Evolutionary conservation across 2,888 invertebrate genomes (phyloP), one percentile per base, ranked within the genome.

Genomic region (Platycheirus albimanus): DNA sequence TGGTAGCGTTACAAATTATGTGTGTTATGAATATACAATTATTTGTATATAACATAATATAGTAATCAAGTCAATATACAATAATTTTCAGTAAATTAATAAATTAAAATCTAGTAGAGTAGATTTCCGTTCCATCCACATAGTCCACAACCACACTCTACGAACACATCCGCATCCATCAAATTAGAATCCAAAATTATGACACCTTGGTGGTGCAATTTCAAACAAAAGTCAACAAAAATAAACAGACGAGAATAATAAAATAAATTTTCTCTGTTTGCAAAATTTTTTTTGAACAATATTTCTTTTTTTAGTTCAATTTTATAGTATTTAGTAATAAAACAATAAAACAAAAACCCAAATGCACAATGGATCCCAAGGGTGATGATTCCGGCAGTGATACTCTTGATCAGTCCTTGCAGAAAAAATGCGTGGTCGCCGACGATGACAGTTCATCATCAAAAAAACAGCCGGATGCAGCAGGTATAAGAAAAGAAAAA

Each of bases 321-420:
- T 83, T 74, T 69, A 67, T 78, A 78, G 72, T 78, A 72, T 72
- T 49, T 83, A 77, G 72, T 64, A 64, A 41, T 56, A 69, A 72
- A 56, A 17, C 11, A 77, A 78, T 66, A 56, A 52, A 69, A 78
- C 15, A 56, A 4, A 43, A 43, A 45, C 15, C 2, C 61, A 64
- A 63, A 74, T 83, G 78, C 79, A 79, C 84, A 84, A 89, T 89
- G 89, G 89, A 89, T 86, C 85, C 86, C 52, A 89, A 89, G 84
- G 88, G 87, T 77, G 88, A 88, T 86, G 89, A 89, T 81, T 89
- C 89, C 24, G 88, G 89, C 81, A 89, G 89, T 70, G 89, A 89
- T 85, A 88, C 89, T 74, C 87, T 89, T 85, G 89, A 89, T 78
- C 89, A 88, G 86, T 89, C 89, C 66, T 85, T 89, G 87, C 89